Evolutionary conservation across 2,113 vertebrate genomes (phyloP), one percentile per base, ranked within the genome.

Genomic region (Labeo catla): DNA sequence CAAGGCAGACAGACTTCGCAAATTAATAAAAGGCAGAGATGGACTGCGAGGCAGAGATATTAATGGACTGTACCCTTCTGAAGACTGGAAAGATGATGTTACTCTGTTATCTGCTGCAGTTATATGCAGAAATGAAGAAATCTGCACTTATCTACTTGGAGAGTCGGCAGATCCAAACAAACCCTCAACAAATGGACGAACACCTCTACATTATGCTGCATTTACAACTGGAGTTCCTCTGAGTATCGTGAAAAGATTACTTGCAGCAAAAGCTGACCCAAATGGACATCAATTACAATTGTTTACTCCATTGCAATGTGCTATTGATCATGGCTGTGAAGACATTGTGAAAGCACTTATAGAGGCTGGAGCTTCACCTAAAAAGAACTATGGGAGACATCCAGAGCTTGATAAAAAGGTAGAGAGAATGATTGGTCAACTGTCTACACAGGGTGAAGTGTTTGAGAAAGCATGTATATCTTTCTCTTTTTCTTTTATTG

Each of bases 191-290:
- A 52, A 0, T 0, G 2, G 4, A 15, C 13, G 0, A 0, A 0
- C 84, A 68, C 13, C 92, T 86, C 85, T 94, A 19, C 77, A 92
- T 87, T 91, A 89, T 84, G 91, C 91, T 45, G 66, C 78, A 81
- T 0, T 0, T 6, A 54, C 11, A 0, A 13, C 10, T 8, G 72
- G 72, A 0, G 88, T 88, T 21, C 85, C 87, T 13, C 0, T 84
- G 73, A 0, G 1, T 66, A 87, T 93, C 81, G 82, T 87, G 34
- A 43, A 16, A 19, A 83, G 74, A 36, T 72, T 93, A 8, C 81
- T 94, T 19, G 16, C 83, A 61, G 87, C 83, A 47, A 89, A 91
- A 0, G 91, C 92, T 28, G 0, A 91, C 73, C 3, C 5, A 88
- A 34, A 92, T 61, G 81, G 59, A 61, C 1, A 1, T 3, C 1